Evolutionary conservation across 2,113 vertebrate genomes (phyloP).

Genomic region (Pelusios castaneus): DNA sequence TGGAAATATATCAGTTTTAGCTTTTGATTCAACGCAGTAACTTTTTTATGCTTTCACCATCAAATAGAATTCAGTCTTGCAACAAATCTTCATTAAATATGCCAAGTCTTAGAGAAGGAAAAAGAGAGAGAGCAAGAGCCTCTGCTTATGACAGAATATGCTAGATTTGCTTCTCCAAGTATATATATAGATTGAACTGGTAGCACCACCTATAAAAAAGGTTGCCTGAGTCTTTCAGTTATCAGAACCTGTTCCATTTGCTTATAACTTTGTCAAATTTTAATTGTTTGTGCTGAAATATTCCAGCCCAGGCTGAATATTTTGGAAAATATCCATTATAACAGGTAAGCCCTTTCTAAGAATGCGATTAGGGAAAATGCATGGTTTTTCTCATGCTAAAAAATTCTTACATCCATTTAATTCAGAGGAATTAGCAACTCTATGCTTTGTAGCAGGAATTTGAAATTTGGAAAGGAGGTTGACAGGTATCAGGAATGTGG

Average conservation of each 20-base stretch:
- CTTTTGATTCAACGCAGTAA: not conserved
- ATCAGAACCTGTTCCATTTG: not conserved
- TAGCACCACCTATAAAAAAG: not conserved
- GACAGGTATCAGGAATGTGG: too few species aligned
- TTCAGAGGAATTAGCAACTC: not conserved
- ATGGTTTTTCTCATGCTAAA: not conserved
- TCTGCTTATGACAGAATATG: too few species aligned
- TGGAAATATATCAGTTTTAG: not conserved
- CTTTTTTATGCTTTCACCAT: not conserved
- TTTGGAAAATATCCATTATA: not conserved
- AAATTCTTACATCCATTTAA: not conserved
- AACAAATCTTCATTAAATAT: not conserved
- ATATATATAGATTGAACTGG: not conserved
- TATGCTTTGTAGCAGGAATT: too few species aligned
- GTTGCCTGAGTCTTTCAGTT: not conserved
- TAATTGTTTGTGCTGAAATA: slow-evolving; percentile 6
- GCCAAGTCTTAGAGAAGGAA: not conserved
- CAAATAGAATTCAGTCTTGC: not conserved
- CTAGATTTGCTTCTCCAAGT: too few species aligned
- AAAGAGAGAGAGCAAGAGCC: too few species aligned
- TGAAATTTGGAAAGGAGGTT: too few species aligned
- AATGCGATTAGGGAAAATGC: not conserved
- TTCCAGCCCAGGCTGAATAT: not conserved
- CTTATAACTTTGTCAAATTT: not conserved
- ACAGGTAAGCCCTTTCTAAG: not conserved